Evolutionary conservation across 2,113 vertebrate genomes (phyloP).

Genomic region (Chionomys nivalis): DNA sequence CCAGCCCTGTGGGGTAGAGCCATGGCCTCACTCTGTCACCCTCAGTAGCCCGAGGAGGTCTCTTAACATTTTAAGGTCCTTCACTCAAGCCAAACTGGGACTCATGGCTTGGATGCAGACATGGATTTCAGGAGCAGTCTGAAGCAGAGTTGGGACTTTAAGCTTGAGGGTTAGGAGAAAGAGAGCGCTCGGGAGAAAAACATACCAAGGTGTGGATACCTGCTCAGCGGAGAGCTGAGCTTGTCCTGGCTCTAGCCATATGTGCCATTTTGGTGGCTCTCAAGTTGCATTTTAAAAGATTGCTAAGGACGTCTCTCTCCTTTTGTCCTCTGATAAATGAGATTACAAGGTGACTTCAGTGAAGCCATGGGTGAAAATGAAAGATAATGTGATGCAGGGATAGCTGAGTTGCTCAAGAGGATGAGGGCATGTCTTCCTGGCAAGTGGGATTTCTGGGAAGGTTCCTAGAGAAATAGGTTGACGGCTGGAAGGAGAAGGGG

Average conservation of each 20-base stretch:
- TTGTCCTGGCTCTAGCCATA: background rate
- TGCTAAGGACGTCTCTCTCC: background rate
- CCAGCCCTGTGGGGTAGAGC: background rate
- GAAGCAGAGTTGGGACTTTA: background rate
- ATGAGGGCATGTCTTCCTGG: background rate
- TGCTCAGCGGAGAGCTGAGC: background rate
- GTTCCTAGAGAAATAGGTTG: background rate
- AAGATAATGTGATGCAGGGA: background rate
- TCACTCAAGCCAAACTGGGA: background rate
- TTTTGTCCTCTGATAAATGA: background rate
- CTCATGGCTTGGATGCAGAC: background rate
- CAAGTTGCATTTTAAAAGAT: background rate
- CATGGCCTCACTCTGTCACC: background rate
- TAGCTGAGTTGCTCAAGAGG: background rate
- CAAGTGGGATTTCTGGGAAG: background rate
- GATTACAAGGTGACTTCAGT: background rate
- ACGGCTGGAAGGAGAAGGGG: background rate
- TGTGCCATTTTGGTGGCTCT: background rate
- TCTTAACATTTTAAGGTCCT: background rate
- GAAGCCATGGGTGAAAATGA: background rate
- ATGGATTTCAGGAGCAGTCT: background rate
- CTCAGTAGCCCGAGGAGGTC: background rate
- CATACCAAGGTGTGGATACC: background rate
- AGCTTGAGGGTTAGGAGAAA: background rate
- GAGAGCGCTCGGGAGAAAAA: background rate